Evolutionary conservation across 2,888 invertebrate species (phyloP), one percentile per base, ranked within the genome.

Genomic region (Drosophila longiperda): DNA sequence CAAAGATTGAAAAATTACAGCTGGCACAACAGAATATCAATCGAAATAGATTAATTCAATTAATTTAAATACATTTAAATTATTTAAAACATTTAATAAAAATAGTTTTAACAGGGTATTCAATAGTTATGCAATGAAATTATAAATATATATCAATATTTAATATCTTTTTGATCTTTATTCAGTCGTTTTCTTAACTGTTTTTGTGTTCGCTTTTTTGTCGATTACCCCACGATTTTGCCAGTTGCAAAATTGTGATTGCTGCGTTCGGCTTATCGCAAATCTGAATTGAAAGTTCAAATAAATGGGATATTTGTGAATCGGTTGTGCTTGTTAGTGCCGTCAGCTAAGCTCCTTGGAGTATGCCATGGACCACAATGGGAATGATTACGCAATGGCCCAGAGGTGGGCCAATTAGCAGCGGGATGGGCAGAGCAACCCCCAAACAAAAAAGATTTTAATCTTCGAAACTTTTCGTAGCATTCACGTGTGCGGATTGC

Each of bases 221-320:
- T 66, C 71, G 78, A 80, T 75, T 78, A 71, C 71, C 40, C 61
- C 40, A 40, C 38, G 29, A 52, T 50, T 54, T 49, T 45, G 60
- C n/a, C 65, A 57, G 52, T 48, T 50, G 53, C 26, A n/a, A 40
- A 38, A 40, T 50, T 11, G 49, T 20, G 38, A 3, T 34, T 15
- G 53, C 12, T 38, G 71, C 32, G 53, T 26, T 80, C 77, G 68
- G 81, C 78, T 78, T 78, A 78, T 78, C 78, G 78, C 81, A 62
- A 78, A 78, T 78, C 82, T 81, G 73, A 78, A 78, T 78, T 81
- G 73, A 81, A 69, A 78, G 60, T 78, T 78, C 60, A 78, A 81
- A 78, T 78, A 81, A 81, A 78, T 78, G 82, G 66, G 65, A 72
- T 73, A 81, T 78, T 77, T 62, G 50, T 63, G 59, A 63, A 72